phyloP scores from a whole-genome alignment of 2,888 invertebrate species.

The Agrenia bidenticulata region DNA sequence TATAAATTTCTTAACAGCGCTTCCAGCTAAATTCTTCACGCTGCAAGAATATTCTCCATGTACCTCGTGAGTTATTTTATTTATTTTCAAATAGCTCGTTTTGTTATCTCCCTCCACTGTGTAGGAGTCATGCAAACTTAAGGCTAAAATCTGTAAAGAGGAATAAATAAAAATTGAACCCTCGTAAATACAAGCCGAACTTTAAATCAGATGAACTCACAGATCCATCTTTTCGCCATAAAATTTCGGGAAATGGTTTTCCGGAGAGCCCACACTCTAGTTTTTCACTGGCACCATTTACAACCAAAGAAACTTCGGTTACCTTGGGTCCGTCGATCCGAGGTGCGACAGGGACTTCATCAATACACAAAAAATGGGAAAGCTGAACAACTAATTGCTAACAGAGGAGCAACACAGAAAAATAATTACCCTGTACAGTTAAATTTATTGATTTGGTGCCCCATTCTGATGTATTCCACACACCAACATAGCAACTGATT shows the following conservation, averaged over 20 bases:
- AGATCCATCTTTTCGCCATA: neutral
- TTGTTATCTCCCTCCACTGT: too few species aligned
- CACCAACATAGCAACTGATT: neutral
- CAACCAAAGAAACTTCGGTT: neutral
- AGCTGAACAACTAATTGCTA: neutral
- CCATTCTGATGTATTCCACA: neutral
- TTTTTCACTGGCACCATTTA: neutral
- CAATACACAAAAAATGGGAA: neutral
- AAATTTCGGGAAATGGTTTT: neutral
- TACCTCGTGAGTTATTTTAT: neutral
- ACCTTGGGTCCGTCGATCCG: neutral
- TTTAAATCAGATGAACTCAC: too few species aligned
- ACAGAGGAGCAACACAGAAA: too few species aligned
- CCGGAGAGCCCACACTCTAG: slow-evolving; percentile 2
- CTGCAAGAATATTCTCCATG: slow-evolving; percentile 9
- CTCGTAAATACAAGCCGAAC: too few species aligned
- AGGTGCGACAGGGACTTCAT: neutral
- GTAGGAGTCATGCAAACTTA: too few species aligned
- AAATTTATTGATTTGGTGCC: neutral
- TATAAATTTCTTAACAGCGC: neutral
- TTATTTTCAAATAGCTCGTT: too few species aligned
- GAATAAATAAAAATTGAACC: too few species aligned
- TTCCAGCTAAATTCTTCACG: neutral
- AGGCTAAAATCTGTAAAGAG: neutral
- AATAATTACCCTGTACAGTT: too few species aligned